A percentile compares a stretch with the other conserved stretches of the same genome.
Evolutionary conservation across 2,113 vertebrate genomes (phyloP).

Genomic region (Heptranchias perlo): DNA sequence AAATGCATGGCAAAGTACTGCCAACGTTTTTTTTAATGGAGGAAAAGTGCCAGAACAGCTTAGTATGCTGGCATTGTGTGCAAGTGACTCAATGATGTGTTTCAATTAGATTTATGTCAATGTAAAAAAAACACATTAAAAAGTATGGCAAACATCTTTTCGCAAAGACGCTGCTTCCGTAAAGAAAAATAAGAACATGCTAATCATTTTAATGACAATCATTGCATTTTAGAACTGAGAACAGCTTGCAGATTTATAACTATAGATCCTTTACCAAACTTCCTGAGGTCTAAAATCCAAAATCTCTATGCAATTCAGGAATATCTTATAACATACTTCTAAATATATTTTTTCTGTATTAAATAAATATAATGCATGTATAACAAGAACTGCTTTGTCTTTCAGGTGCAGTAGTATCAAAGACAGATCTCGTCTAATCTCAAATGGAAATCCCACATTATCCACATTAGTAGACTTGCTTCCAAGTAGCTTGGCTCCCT

Average conservation of each 20-base stretch:
- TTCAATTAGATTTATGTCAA: background rate
- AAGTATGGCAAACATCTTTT: background rate
- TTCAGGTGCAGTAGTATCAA: background rate
- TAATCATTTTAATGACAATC: background rate
- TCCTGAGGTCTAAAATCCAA: background rate
- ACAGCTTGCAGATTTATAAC: background rate
- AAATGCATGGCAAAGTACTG: background rate
- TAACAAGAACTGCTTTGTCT: background rate
- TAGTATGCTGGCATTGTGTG: background rate
- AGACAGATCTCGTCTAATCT: background rate
- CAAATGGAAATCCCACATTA: background rate
- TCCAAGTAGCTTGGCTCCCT: background rate
- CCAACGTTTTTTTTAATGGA: background rate
- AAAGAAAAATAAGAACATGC: background rate
- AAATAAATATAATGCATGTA: background rate
- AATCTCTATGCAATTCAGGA: background rate
- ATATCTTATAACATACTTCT: background rate
- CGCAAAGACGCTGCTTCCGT: background rate
- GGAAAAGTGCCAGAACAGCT: background rate
- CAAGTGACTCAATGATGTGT: background rate
- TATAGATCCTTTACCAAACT: background rate
- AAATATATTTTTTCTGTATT: background rate
- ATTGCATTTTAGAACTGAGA: background rate
- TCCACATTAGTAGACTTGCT: background rate
- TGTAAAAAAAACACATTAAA: background rate